Evolutionary conservation across 2,888 invertebrate species (phyloP).

Genomic region (Zeuzera pyrina): DNA sequence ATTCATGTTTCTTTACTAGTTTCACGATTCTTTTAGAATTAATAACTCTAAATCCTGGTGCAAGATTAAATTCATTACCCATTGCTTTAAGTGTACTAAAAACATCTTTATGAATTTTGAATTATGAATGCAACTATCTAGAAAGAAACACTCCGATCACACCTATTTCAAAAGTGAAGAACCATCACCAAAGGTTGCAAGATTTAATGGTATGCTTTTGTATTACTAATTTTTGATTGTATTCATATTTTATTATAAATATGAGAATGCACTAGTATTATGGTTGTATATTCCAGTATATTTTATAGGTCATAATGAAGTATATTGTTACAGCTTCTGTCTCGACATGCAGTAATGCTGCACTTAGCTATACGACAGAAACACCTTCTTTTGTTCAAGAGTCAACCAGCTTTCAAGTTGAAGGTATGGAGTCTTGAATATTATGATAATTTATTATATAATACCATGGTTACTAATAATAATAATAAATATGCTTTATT

Average conservation of each 20-base stretch:
- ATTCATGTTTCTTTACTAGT: no score
- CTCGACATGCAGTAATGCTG: background rate
- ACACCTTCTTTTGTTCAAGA: background rate
- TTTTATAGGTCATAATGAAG: background rate
- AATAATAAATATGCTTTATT: no score
- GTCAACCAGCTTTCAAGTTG: background rate
- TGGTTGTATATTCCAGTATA: slow-evolving; percentile 1
- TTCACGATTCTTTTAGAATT: background rate
- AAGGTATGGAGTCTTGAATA: background rate
- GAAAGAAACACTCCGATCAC: background rate
- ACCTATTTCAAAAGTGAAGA: background rate
- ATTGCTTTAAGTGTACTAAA: background rate
- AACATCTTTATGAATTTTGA: background rate
- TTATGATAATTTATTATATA: background rate
- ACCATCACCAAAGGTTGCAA: no score
- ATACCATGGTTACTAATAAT: no score
- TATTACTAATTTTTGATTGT: no score
- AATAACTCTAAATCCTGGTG: background rate
- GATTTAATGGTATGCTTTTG: no score
- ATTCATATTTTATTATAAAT: no score
- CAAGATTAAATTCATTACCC: background rate
- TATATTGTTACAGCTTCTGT: slow-evolving; percentile 1
- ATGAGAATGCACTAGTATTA: no score
- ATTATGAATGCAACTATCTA: background rate
- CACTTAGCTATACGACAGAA: background rate